Percentiles rank a stretch among this genome's conserved stretches.
These are phyloP conservation scores for Anguilla megastoma DNA, from an alignment of 2,797 vertebrate genomes.

Conservation along the genomic window DNA sequence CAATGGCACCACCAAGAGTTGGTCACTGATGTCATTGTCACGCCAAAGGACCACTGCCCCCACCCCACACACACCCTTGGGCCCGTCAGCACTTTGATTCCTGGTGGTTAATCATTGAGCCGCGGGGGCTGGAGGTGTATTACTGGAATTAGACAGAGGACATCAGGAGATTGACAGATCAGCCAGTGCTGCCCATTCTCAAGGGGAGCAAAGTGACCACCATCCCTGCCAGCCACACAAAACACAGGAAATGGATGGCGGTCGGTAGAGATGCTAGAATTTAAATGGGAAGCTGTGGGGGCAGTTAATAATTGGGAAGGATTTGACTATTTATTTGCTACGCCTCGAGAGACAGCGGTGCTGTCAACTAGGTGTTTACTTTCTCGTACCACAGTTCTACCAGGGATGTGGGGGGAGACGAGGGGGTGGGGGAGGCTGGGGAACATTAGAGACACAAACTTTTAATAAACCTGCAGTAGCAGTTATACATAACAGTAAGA, in stretches of 20 bases:
- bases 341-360: conserved; percentile 43
- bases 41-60: conserved; percentile 44
- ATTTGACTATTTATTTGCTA: conserved; percentile 62
- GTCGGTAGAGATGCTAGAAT: conserved; percentile 44
- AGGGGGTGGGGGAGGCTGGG: not conserved
- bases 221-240: conserved; percentile 49
- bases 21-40: conserved; percentile 64
- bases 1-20: conserved; percentile 63
- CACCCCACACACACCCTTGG: conserved; percentile 39
- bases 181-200: conserved; percentile 69
- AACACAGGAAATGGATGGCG: conserved; percentile 67
- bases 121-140: conserved; percentile 64
- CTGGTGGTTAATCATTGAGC: conserved; percentile 79
- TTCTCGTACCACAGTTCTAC: conserved; percentile 33
- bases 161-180: conserved; percentile 68
- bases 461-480: not conserved
- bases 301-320: conserved; percentile 75
- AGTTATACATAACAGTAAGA: not conserved
- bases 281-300: conserved; percentile 48
- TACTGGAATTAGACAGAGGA: conserved; percentile 55
- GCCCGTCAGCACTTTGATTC: conserved; percentile 76
- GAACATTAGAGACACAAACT: not conserved
- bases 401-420: conserved; percentile 8
- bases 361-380: conserved; percentile 38
- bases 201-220: conserved; percentile 28